Evolutionary conservation across 92 coral and sea anemone species (phyloP), one percentile per base, ranked within the genome.

Genomic region (Phenganax marumi): DNA sequence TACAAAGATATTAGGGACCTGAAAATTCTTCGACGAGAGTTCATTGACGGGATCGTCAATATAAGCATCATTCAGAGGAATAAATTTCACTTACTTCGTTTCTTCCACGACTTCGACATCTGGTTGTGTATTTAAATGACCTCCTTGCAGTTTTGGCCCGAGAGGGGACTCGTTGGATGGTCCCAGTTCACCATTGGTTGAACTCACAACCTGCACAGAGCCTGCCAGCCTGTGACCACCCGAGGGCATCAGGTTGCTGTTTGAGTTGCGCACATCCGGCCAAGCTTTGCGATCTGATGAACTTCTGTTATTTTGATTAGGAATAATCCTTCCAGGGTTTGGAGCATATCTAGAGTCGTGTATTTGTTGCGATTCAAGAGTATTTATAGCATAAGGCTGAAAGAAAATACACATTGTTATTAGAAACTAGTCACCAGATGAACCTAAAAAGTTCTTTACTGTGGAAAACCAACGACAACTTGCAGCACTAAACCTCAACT

Each of bases 91-190:
- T 77, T 86, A 94, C 98, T 90, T 94, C 65, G 98, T 94, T 86
- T 94, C 98, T 73, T 94, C 98, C 50, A 94, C 97, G 81, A 93
- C 97, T 82, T 94, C 98, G 47, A 94, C 98, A 72, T 94, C 98
- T 12, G 98, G 97, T 70, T 89, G 97, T 62, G 89, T 89, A 77
- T 91, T 86, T 26, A 90, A 84, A 66, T 93, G 97, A 65, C 81
- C 80, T 47, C 84, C 79, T 51, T 33, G 43, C 43, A 85, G 73
- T 75, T 87, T 91, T 63, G 89, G 91, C 57, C 92, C 97, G 51
- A 70, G 82, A 50, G 89, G 87, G 49, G 84, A 85, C 26, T 87
- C 97, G 55, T 90, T 93, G 68, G 88, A 84, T 23, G 95, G 91
- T 23, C 91, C 95, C n/a, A 94, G 87, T 66, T 94, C 98, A 2